phyloP scores from a whole-genome alignment of 2,113 vertebrate genomes.

The Cebus imitator region DNA sequence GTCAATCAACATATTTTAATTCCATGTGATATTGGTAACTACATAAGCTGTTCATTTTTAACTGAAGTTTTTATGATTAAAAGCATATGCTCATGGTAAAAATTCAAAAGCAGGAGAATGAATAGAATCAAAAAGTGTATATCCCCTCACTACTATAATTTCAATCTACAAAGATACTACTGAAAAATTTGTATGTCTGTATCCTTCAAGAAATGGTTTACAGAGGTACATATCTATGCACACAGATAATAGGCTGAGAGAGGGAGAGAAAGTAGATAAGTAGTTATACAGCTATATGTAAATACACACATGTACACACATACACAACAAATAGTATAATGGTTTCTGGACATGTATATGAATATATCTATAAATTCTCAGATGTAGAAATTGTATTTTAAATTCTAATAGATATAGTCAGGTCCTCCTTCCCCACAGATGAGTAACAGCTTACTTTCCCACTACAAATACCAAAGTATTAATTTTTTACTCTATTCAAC shows the following conservation, averaged over 20 bases:
- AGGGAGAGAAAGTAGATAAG: background rate
- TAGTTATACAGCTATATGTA: background rate
- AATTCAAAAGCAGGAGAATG: background rate
- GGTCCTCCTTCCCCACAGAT: background rate
- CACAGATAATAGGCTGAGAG: background rate
- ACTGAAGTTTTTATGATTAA: background rate
- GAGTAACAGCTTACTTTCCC: background rate
- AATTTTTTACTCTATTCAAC: background rate
- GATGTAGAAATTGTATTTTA: background rate
- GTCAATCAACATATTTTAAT: background rate
- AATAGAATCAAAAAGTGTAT: background rate
- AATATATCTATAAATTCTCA: background rate
- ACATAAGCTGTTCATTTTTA: background rate
- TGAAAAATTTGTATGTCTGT: background rate
- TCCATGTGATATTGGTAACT: background rate
- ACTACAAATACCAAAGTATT: background rate
- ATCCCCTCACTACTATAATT: background rate
- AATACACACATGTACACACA: background rate
- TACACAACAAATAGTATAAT: background rate
- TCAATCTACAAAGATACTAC: background rate
- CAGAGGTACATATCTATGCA: background rate
- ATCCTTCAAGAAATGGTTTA: background rate
- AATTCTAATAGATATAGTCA: background rate
- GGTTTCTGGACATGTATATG: background rate
- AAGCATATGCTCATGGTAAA: background rate